Evolutionary conservation across 2,113 vertebrate genomes (phyloP), one percentile per base, ranked within the genome.

Genomic region (Antechinus flavipes): DNA sequence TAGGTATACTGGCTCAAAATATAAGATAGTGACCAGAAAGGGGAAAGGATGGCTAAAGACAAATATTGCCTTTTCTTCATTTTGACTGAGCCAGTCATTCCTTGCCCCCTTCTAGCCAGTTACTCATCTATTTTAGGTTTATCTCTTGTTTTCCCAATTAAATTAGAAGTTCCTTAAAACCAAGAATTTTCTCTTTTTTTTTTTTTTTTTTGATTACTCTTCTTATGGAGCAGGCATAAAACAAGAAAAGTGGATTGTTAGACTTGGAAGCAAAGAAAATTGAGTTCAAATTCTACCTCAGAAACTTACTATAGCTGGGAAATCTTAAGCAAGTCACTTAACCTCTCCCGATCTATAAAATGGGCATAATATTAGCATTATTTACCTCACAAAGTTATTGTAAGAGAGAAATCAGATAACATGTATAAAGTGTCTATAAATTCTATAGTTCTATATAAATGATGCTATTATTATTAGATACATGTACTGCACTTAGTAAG

Each of bases 361-460:
- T 92, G 49, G 93, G 56, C 27, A 91, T 76, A 76, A 91, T 68
- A 68, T 68, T 53, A 93, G 7, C 54, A 56, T 56, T 56, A 56
- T 35, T 90, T 68, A 30, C 25, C 24, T 68, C 56, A 47, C 47
- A 49, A 5, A 49, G 49, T 49, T 49, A 26, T 90, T 46, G 54
- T 90, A 46, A 58, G 11, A 54, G 49, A 90, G 50, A 76, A 30
- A 47, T 76, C 27, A 68, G 14, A 91, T 16, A 46, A 90, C 27
- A 91, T 94, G 25, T 90, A 50, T 61, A 42, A 91, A 35, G 52
- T 53, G 5, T 2, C 90, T 91, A 10, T 68, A 68, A 68, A 68
- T 35, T 14, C n/a, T 68, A 16, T 35, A n/a, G 30, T n/a, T 12
- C 30, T 68, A 16, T 19, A 68, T 16, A 68, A 68, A 35, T 35